phyloP scores from a whole-genome alignment of 2,888 invertebrate genomes.

The Coelinius sp. region DNA sequence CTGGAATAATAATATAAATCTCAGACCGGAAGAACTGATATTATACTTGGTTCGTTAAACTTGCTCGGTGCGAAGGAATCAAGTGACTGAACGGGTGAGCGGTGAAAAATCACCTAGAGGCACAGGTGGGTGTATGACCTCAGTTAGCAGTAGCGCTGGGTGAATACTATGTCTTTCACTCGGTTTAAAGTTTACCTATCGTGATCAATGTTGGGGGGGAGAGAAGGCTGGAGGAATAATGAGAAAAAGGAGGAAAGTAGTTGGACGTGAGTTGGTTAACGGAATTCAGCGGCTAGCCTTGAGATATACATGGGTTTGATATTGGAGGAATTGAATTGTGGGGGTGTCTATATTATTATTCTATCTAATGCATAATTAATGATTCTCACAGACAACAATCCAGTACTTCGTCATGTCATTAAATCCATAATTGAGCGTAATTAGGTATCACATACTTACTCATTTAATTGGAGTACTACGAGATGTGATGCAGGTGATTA shows the following conservation, averaged over 20 bases:
- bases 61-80: conserved; percentile 10
- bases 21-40: conserved; percentile 8
- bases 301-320: not conserved
- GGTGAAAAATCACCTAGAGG: conserved; percentile 37
- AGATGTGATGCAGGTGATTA: not conserved
- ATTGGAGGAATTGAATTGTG: not conserved
- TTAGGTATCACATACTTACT: not conserved
- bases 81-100: conserved; percentile 28
- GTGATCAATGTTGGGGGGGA: not conserved
- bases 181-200: conserved; percentile 1
- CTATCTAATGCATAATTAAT: not conserved
- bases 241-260: not conserved
- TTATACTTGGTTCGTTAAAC: conserved; percentile 1
- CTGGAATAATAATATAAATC: conserved; percentile 17
- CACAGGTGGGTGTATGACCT: conserved; percentile 50
- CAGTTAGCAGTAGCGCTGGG: conserved; percentile 28
- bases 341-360: not conserved
- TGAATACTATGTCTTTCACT: conserved; percentile 15
- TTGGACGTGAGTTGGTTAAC: conserved; percentile 2
- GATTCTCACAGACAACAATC: not conserved
- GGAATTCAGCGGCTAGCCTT: conserved; percentile 9
- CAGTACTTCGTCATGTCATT: not conserved
- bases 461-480: not conserved
- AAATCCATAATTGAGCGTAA: too few relatives aligned
- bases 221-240: not conserved